Base-by-base conservation (phyloP, 2,113 vertebrate species). In the Zosterops hypoxanthus region DNA sequence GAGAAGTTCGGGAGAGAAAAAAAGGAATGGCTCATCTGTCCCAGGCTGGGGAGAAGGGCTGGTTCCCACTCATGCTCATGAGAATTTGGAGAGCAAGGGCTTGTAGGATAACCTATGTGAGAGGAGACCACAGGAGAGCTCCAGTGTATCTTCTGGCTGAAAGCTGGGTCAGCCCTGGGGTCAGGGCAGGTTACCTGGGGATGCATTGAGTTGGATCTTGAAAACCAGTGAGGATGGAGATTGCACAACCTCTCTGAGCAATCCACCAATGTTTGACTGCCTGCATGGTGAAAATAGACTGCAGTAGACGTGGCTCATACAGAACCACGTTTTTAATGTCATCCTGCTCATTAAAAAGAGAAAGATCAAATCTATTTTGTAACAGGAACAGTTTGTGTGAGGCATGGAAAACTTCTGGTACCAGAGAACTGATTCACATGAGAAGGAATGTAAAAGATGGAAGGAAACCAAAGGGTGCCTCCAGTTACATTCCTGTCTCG, bases 361-460 rank as follows among this genome's bases (percentile, higher is more conserved):
- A 96, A 89, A 91, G 71, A 88, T 82, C 71, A 86, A 53, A 75
- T 88, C 79, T 82, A 16, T 92, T 93, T 87, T 95, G 63, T 77
- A 90, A 71, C 39, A 61, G 46, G 64, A 91, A 82, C 66, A 64
- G 78, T 78, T 64, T 68, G 41, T 46, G 42, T 49, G 82, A 88
- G 69, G 77, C 77, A 92, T 1, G 18, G 86, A 88, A 86, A 86
- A 81, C 53, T 85, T 92, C 71, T 86, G 85, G 56, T 78, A 63
- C 42, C 25, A 21, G 60, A 55, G 69, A 34, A n/a, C 75, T 61
- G 72, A 73, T 59, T 93, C 71, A 85, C 81, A 75, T 5, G 17
- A 63, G 59, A 71, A 75, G 64, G 50, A 75, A 81, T 5, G 14
- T 53, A 73, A 71, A 31, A 66, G 50, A 82, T 57, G 50, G 66